Percentiles rank a stretch among this genome's conserved stretches.
Evolutionary conservation across 2,797 vertebrate species (phyloP).

Genomic region (Scolopax bukidnonensis): DNA sequence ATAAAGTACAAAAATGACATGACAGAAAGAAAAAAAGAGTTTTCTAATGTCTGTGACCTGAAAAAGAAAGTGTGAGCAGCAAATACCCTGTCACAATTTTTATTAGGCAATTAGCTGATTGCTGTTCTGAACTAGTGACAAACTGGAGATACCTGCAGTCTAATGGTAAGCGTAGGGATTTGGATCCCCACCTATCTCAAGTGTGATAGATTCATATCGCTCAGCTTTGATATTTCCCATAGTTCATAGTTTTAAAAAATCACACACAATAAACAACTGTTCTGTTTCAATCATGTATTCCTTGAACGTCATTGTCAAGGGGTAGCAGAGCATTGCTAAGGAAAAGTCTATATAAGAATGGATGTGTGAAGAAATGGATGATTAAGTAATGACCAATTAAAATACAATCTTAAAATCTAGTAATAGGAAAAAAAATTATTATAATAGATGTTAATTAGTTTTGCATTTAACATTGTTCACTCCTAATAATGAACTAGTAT

Average conservation of each 20-base stretch:
- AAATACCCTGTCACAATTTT: not conserved
- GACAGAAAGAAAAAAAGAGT: not conserved
- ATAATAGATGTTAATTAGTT: slow-evolving; percentile 54
- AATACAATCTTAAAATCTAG: slow-evolving; percentile 44
- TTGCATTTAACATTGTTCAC: slow-evolving; percentile 62
- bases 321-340: slow-evolving; percentile 21
- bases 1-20: not conserved
- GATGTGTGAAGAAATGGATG: slow-evolving; percentile 52
- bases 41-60: slow-evolving; percentile 33
- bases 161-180: not conserved
- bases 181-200: not conserved
- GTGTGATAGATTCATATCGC: not conserved
- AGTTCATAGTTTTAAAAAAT: slow-evolving; percentile 11
- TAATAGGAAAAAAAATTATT: slow-evolving; percentile 23
- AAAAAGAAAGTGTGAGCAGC: not conserved
- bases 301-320: slow-evolving; percentile 25
- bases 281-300: not conserved
- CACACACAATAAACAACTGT: not conserved
- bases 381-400: slow-evolving; percentile 73
- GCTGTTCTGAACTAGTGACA: slow-evolving; percentile 35
- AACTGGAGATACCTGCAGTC: slow-evolving; percentile 6
- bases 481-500: not conserved
- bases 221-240: slow-evolving; percentile 49
- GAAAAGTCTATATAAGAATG: slow-evolving; percentile 28
- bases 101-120: slow-evolving; percentile 43